Evolutionary conservation across 2,113 vertebrate genomes (phyloP), one percentile per base, ranked within the genome.

Genomic region (Circaetus gallicus): DNA sequence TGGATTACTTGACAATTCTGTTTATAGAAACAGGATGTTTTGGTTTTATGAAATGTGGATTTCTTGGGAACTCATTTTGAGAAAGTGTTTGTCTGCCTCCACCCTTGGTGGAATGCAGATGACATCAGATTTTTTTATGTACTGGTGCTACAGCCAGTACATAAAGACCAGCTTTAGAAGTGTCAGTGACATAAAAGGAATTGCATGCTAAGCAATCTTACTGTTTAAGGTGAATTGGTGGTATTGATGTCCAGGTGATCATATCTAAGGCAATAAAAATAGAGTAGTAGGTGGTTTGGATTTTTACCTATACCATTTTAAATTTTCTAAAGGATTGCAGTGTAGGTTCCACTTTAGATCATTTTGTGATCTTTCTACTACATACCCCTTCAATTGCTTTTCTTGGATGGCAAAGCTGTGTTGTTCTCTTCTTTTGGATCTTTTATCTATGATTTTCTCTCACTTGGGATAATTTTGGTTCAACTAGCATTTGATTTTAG

Each of bases 1-100:
- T 4, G 28, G 76, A 73, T 70, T 90, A 38, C 76, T 80, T 90
- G 78, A 93, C 82, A 88, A 5, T 49, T 85, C 73, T 72, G 65
- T 91, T 92, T 89, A 89, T 77, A 96, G 92, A 95, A 97, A 95
- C 88, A 90, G 95, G 91, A 97, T 95, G 82, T 94, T 98, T 96
- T 97, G 80, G 43, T 91, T 97, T 97, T 89, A 87, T 96, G 90
- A 86, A 89, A 89, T 53, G 86, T 65, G 84, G 28, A 79, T 95
- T 95, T 94, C 86, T 93, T 93, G 80, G 82, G 95, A 97, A 95
- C 18, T 91, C 78, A 43, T 86, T 97, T 97, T 95, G 90, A 92
- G 88, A 94, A 97, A 97, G 88, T 72, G 70, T 40, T 89, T 90
- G 82, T 65, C 69, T 92, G 84, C 59, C 83, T 97, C 94, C 86